These are phyloP conservation scores for Elanus axillaris DNA, from an alignment of 2,113 vertebrate species.

Conservation along the genomic window DNA sequence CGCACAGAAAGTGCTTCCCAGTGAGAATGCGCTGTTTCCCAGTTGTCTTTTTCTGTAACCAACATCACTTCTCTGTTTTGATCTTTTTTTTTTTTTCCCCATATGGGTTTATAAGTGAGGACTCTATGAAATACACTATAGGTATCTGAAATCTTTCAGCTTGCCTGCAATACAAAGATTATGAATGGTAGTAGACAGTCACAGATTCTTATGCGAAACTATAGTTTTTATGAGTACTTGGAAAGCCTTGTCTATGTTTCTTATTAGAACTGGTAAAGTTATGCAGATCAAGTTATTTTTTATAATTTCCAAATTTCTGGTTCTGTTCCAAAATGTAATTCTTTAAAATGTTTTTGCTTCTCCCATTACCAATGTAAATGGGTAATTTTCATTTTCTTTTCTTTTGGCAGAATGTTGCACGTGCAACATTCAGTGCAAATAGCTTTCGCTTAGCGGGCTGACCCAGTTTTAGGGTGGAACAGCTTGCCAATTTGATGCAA, in stretches of 20 bases:
- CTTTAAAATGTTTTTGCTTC: neutral
- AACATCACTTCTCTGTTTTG: neutral
- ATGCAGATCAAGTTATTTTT: neutral
- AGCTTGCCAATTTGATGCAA: fast-evolving
- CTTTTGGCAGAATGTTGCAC: neutral
- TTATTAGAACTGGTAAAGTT: neutral
- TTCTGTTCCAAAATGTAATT: neutral
- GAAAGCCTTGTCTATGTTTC: neutral
- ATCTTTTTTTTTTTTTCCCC: fast-evolving
- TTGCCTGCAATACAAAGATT: neutral
- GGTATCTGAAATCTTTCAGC: neutral
- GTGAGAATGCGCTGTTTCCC: neutral
- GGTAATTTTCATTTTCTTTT: neutral
- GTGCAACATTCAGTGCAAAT: neutral
- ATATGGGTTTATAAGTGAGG: neutral
- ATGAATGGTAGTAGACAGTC: neutral
- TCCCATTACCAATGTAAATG: neutral
- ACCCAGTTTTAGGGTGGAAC: neutral
- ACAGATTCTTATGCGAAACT: neutral
- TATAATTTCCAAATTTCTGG: neutral
- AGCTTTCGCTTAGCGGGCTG: neutral
- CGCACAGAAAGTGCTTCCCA: neutral
- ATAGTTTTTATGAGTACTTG: neutral
- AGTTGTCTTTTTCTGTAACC: neutral
- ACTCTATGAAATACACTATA: neutral